Evolutionary conservation across 2,888 invertebrate species (phyloP), one percentile per base, ranked within the genome.

Genomic region (Synergus umbraculus): DNA sequence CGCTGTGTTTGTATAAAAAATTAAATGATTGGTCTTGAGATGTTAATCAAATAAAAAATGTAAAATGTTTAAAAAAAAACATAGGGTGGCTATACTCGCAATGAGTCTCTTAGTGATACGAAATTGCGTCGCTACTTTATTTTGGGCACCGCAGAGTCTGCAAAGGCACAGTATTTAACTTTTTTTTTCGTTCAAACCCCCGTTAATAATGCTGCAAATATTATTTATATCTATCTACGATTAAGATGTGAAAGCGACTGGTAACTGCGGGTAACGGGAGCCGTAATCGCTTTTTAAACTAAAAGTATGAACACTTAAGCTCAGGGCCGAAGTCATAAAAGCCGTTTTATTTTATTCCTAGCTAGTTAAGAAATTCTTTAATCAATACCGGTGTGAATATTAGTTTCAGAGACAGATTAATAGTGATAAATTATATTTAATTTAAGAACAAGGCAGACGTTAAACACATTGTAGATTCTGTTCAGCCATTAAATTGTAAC

Each of bases 1-100:
- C 77, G 86, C 87, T 88, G 82, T 86, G 83, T 88, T 88, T 85
- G 82, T 90, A 88, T 49, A 46, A 69, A 88, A 87, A 89, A 85
- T 90, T 88, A 87, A 90, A 86, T 86, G 88, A 85, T 88, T 88
- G 89, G 89, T 85, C 83, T 76, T 76, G 81, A 66, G 80, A 81
- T 76, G 69, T 79, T 81, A 76, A 67, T 66, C 79, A 81, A 67
- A 78, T 82, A 41, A 10, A 77, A 73, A 78, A 76, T 79, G 81
- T 79, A 78, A 44, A 49, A 37, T 37, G 37, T 37, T 37, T 37
- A 5, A 5, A 63, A 5, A 5, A 63, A 29, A 29, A 29, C 22
- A 29, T 18, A 37, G 0, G 78, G 67, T 77, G 76, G 69, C 29
- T 60, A 13, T 8, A 18, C 22, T 46, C 76, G 54, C 29, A 41